Conservation (phyloP, 2,113 vertebrate species). For the Ceyx margarethae region DNA sequence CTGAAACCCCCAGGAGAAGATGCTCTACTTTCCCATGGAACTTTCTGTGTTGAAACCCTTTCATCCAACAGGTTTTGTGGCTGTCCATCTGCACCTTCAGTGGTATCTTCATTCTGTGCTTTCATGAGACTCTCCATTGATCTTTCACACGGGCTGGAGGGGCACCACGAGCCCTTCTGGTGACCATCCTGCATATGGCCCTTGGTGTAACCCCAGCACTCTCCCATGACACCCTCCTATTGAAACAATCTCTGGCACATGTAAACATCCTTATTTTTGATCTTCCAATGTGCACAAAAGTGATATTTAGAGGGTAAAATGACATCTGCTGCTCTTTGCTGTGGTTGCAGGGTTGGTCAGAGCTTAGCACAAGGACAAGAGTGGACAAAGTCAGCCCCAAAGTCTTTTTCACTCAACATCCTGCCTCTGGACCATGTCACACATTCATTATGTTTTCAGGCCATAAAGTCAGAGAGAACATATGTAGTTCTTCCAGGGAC, state of each 20-base stretch:
- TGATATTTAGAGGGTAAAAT: not conserved
- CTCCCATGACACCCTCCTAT: not conserved
- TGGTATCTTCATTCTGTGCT: not conserved
- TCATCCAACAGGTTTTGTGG: not conserved
- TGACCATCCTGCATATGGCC: not conserved
- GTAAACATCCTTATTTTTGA: not conserved
- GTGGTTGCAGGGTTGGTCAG: not conserved
- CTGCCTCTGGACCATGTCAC: not conserved
- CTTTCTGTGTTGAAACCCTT: not conserved
- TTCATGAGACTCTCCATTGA: not conserved
- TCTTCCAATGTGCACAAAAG: not conserved
- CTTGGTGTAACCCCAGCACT: not conserved
- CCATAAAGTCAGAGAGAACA: not conserved
- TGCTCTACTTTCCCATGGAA: not conserved
- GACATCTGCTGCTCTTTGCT: not conserved
- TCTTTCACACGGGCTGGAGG: not conserved
- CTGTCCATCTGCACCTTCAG: not conserved
- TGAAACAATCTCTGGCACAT: not conserved
- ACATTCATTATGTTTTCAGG: not conserved
- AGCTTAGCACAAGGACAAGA: not conserved
- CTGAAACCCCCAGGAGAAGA: not conserved
- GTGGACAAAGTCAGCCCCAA: not conserved
- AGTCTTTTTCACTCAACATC: not conserved
- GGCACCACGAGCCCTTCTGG: not conserved
- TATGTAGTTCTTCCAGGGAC: not conserved